These are phyloP conservation scores for Drosophila tani DNA, from an alignment of 1,140 invertebrate genomes.

Conservation along the genomic window DNA sequence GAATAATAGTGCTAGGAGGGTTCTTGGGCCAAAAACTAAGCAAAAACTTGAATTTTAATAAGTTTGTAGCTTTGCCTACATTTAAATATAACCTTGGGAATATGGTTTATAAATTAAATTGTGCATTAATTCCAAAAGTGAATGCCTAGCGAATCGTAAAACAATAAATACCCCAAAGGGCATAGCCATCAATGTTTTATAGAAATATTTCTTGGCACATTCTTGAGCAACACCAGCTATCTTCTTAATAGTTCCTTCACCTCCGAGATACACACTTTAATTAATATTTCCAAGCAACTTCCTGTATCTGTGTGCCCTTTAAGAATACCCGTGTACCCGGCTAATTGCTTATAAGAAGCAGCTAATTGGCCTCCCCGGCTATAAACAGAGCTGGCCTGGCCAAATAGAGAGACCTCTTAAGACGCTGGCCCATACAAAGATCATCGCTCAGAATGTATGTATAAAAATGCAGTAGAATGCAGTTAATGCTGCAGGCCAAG, in stretches of 20 bases:
- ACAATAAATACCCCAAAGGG: background rate
- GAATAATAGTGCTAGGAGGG: background rate
- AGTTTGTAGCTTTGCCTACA: too few species aligned
- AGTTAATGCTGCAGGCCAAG: conserved; percentile 27
- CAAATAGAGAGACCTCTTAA: conserved; percentile 26
- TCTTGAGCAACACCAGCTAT: background rate
- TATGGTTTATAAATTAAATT: background rate
- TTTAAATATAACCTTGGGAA: conserved; percentile 1
- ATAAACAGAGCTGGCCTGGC: conserved; percentile 29
- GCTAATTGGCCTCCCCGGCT: conserved; percentile 33
- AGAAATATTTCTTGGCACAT: conserved; percentile 12
- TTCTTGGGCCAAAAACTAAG: background rate
- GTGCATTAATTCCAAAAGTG: background rate
- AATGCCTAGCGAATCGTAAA: conserved; percentile 4
- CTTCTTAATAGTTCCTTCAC: conserved; percentile 23
- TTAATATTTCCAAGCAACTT: conserved; percentile 41
- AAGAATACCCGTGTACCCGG: conserved; percentile 29
- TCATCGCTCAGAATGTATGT: conserved; percentile 15
- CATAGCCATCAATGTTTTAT: background rate
- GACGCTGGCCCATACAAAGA: conserved; percentile 15
- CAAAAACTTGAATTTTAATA: background rate
- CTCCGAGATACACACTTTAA: conserved; percentile 29
- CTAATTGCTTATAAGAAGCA: conserved; percentile 48
- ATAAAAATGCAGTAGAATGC: conserved; percentile 46
- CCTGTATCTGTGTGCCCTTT: conserved; percentile 47